phyloP scores from a whole-genome alignment of 2,113 vertebrate genomes.

The Zootoca vivipara region DNA sequence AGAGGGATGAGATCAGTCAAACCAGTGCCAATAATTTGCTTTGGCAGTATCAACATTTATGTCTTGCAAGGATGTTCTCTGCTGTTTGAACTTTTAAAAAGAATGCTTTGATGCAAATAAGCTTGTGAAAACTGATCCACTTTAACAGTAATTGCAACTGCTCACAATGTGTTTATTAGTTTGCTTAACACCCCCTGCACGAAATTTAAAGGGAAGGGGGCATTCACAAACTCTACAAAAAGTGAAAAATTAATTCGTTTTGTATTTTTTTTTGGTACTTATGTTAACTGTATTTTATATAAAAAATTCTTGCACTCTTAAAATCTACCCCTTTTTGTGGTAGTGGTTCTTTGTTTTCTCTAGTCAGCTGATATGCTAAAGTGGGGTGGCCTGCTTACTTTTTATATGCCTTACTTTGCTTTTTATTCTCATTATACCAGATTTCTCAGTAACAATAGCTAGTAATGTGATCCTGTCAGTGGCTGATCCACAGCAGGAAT shows the following conservation, averaged over 20 bases:
- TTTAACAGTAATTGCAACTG: conserved; percentile 47
- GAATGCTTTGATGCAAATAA: conserved; percentile 37
- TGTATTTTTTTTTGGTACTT: too few species aligned
- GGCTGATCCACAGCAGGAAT: conserved; percentile 1
- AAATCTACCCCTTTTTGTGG: background rate
- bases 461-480: background rate
- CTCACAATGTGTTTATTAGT: background rate
- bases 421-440: background rate
- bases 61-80: conserved; percentile 51
- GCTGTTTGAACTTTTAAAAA: conserved; percentile 47
- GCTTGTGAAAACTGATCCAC: conserved; percentile 49
- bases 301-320: background rate
- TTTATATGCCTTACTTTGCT: background rate
- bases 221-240: too few species aligned
- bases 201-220: too few species aligned
- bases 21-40: conserved; percentile 55
- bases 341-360: background rate
- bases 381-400: background rate
- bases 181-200: background rate
- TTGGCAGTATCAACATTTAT: conserved; percentile 64
- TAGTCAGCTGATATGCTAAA: background rate
- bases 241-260: too few species aligned
- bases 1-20: conserved; percentile 48
- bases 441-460: background rate
- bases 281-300: background rate